These are phyloP conservation scores for Asarcornis scutulata DNA, from an alignment of 2,113 vertebrate genomes.

Conservation along the genomic window DNA sequence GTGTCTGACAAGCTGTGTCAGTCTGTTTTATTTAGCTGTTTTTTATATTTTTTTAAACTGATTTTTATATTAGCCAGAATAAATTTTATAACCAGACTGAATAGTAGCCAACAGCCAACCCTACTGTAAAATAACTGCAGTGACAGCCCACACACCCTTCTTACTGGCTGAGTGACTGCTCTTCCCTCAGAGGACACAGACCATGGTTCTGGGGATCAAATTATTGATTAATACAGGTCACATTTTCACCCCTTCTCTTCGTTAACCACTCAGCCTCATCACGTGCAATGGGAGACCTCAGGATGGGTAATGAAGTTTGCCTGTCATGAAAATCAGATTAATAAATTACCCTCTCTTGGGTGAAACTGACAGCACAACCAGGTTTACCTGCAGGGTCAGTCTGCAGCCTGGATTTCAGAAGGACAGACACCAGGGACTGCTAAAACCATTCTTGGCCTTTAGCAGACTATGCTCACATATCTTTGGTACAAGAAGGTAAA, in stretches of 20 bases:
- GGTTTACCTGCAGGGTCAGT: neutral
- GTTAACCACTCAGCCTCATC: neutral
- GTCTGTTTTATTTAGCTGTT: neutral
- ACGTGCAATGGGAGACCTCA: neutral
- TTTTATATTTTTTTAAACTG: neutral
- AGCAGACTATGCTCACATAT: neutral
- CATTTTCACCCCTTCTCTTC: neutral
- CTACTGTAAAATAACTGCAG: neutral
- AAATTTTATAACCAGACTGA: neutral
- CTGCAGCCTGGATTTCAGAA: neutral
- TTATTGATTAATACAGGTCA: neutral
- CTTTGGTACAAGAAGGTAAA: neutral
- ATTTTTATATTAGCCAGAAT: neutral
- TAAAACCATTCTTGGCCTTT: neutral
- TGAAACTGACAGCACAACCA: neutral
- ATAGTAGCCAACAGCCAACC: neutral
- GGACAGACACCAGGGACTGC: neutral
- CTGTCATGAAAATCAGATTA: neutral
- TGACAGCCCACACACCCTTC: neutral
- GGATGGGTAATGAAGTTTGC: neutral
- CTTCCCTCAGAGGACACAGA: neutral
- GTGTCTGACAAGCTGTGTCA: neutral
- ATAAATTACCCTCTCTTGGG: fast-evolving
- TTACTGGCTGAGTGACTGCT: neutral
- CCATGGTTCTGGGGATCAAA: neutral